phyloP scores from a whole-genome alignment of 2,113 vertebrate species.

The Marmota flaviventris region DNA sequence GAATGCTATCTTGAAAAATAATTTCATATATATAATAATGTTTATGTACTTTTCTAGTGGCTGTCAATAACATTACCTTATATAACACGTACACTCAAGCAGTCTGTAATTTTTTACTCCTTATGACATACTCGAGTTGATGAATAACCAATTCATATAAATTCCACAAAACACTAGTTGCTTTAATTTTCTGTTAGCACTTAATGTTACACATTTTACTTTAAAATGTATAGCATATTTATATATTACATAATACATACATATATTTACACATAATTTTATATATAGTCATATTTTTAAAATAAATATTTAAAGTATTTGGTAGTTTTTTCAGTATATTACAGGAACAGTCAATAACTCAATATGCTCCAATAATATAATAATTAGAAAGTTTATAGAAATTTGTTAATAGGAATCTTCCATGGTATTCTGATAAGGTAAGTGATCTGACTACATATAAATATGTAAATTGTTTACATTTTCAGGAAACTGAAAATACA shows the following conservation, averaged over 20 bases:
- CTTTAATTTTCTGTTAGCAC: not conserved
- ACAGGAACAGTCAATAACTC: not conserved
- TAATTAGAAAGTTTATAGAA: not conserved
- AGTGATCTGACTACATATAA: not conserved
- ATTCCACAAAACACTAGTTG: not conserved
- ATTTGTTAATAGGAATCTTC: not conserved
- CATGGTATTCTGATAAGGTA: not conserved
- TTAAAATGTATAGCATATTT: too few relatives aligned
- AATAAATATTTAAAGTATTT: too few relatives aligned
- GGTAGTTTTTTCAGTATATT: not conserved
- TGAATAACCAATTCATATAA: not conserved
- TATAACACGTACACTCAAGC: not conserved
- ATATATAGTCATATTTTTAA: too few relatives aligned
- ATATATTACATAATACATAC: too few relatives aligned
- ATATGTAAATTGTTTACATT: not conserved
- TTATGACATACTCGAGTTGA: not conserved
- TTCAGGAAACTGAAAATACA: not conserved
- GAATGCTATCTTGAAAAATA: not conserved
- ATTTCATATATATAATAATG: not conserved
- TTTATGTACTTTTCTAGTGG: not conserved
- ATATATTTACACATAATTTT: too few relatives aligned
- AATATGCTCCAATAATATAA: not conserved
- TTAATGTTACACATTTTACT: not conserved
- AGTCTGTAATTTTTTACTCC: not conserved
- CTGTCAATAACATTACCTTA: not conserved